Conservation (phyloP, 2,797 vertebrate genomes). For the Gephyroberyx darwinii region DNA sequence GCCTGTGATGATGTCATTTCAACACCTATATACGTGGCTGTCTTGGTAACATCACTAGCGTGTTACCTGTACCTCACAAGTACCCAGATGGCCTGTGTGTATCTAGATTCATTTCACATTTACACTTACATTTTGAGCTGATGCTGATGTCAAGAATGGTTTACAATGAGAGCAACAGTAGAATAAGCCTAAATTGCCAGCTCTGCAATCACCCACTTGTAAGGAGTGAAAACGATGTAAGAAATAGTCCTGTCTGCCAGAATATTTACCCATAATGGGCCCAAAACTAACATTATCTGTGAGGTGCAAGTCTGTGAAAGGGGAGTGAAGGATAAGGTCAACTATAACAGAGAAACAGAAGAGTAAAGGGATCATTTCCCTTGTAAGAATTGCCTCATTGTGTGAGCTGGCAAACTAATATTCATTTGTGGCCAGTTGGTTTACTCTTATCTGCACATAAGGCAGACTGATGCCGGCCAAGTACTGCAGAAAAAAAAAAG, state of each 20-base stretch:
- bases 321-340: slow-evolving; percentile 6
- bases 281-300: slow-evolving; percentile 39
- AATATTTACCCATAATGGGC: slow-evolving; percentile 30
- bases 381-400: slow-evolving; percentile 17
- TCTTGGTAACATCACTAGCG: no score
- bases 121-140: no score
- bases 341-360: slow-evolving; percentile 25
- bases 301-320: slow-evolving; percentile 7
- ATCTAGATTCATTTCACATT: no score
- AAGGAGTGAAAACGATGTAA: no score
- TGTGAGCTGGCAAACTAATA: slow-evolving; percentile 16
- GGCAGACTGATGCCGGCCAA: slow-evolving; percentile 3
- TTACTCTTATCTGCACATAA: slow-evolving; percentile 9
- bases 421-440: slow-evolving; percentile 24
- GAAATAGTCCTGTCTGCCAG: no score
- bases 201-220: no score
- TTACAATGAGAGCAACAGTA: no score
- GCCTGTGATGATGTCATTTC: no score
- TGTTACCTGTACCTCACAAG: no score
- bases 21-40: background rate
- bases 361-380: slow-evolving; percentile 4
- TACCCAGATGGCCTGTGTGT: no score
- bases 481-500: slow-evolving; percentile 1
- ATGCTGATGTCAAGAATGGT: no score
- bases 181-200: no score